A percentile compares a stretch with the other conserved stretches of the same genome.
phyloP scores from a whole-genome alignment of 2,888 invertebrate genomes.

The Eupeodes latifasciatus region DNA sequence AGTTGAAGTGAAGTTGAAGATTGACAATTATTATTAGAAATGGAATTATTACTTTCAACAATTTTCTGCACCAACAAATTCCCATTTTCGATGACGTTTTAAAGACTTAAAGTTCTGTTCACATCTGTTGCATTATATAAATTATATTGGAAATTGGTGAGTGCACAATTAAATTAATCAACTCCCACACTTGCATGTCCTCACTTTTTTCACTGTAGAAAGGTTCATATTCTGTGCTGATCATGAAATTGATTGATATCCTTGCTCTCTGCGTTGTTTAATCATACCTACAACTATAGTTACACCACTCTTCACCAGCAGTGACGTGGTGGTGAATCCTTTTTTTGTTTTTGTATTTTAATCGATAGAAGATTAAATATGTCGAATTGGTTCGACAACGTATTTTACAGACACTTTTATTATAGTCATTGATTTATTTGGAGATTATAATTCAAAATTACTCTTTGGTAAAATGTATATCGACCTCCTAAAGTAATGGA shows the following conservation, averaged over 20 bases:
- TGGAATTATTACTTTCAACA: conserved; percentile 10
- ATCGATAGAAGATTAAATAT: conserved; percentile 17
- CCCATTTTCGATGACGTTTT: not conserved
- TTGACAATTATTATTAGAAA: conserved; percentile 57
- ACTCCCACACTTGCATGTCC: conserved; percentile 18
- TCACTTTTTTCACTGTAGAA: conserved; percentile 21
- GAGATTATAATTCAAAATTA: conserved; percentile 36
- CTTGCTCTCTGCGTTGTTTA: conserved; percentile 29
- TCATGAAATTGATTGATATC: conserved; percentile 66
- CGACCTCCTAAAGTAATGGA: no score
- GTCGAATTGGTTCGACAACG: conserved; percentile 19
- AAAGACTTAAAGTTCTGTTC: conserved; percentile 1
- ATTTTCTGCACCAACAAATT: not conserved
- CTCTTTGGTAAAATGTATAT: not conserved
- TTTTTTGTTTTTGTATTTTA: not conserved
- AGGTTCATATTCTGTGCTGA: conserved; percentile 13
- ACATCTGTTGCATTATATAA: conserved; percentile 68
- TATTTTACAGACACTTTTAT: conserved; percentile 45
- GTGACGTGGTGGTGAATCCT: not conserved
- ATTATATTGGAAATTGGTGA: conserved; percentile 41
- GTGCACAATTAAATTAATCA: conserved; percentile 57
- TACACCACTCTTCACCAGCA: not conserved
- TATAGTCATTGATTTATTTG: conserved; percentile 61
- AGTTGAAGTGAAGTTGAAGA: conserved; percentile 3
- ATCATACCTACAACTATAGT: not conserved